phyloP scores from a whole-genome alignment of 1,140 invertebrate genomes.

The Melanaphis sacchari region DNA sequence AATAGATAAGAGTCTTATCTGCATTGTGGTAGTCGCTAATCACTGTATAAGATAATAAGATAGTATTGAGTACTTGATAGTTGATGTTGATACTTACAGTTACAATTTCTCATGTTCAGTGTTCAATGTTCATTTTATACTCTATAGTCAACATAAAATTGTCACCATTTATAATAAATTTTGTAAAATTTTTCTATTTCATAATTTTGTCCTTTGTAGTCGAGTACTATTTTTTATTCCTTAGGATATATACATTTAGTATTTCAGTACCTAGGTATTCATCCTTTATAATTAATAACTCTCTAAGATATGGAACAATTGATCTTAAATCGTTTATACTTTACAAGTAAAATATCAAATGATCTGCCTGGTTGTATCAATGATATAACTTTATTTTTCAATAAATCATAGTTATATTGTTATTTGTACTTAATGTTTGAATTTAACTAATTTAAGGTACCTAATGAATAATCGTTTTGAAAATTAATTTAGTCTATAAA shows the following conservation, averaged over 20 bases:
- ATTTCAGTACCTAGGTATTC: not conserved
- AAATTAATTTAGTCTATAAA: not conserved
- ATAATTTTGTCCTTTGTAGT: not conserved
- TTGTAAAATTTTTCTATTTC: not conserved
- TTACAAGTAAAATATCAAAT: not conserved
- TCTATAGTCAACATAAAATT: too few species aligned
- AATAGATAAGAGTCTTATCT: too few species aligned
- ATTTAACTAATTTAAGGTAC: too few species aligned
- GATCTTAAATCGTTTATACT: not conserved
- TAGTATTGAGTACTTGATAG: too few species aligned
- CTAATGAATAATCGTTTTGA: not conserved
- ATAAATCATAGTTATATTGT: not conserved
- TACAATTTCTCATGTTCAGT: too few species aligned
- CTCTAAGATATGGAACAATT: not conserved
- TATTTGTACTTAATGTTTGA: not conserved
- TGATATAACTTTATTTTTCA: not conserved
- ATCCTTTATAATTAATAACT: not conserved
- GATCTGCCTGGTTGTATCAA: not conserved
- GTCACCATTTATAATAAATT: too few species aligned
- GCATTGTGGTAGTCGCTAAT: too few species aligned
- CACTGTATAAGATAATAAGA: too few species aligned
- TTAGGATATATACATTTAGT: too few species aligned
- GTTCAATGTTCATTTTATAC: too few species aligned
- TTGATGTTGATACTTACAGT: too few species aligned
- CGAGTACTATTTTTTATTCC: not conserved